Conservation (phyloP, 2,113 vertebrate species). For the Eolophus roseicapilla region DNA sequence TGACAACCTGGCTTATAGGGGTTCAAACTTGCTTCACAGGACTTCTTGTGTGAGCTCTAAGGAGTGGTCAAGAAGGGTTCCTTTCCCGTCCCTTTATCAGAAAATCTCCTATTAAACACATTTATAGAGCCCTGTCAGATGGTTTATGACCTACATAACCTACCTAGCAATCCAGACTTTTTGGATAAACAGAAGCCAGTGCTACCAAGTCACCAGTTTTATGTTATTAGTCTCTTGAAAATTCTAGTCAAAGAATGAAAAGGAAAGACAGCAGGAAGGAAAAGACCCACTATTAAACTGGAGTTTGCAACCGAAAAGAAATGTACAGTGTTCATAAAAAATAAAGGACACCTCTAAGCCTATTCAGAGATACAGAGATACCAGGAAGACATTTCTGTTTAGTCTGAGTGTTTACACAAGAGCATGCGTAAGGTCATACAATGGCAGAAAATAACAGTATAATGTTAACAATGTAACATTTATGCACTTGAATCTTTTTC, state of each 20-base stretch:
- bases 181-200: background rate
- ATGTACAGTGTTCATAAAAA: background rate
- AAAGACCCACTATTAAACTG: background rate
- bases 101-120: background rate
- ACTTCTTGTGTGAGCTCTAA: background rate
- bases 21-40: background rate
- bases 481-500: background rate
- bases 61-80: background rate
- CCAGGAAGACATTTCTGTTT: background rate
- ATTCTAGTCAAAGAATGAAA: background rate
- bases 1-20: background rate
- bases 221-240: background rate
- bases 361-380: background rate
- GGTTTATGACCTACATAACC: background rate
- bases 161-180: background rate
- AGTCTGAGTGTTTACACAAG: background rate
- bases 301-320: background rate
- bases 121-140: background rate
- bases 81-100: background rate
- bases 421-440: background rate
- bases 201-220: background rate
- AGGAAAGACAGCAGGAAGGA: background rate
- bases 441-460: background rate
- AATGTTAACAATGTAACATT: background rate
- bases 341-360: background rate